Evolutionary conservation across 2,113 vertebrate genomes (phyloP).

Genomic region (Gallinago undulata): DNA sequence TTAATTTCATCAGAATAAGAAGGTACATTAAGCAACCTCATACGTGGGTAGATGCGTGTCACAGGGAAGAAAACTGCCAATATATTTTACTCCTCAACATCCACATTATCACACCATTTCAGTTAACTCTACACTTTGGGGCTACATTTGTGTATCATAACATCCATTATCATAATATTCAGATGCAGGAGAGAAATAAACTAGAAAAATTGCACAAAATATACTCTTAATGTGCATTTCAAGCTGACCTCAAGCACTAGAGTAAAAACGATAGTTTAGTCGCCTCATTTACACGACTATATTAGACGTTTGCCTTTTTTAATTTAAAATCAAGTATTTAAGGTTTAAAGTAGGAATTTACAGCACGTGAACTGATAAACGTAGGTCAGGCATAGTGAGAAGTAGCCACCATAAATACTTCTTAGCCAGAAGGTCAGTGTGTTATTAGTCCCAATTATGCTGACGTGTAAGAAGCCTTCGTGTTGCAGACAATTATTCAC

Average conservation of each 20-base stretch:
- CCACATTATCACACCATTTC: background rate
- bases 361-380: background rate
- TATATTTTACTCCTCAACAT: background rate
- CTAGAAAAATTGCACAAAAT: background rate
- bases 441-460: slow-evolving; percentile 72
- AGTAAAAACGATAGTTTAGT: background rate
- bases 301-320: background rate
- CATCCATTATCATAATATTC: background rate
- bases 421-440: slow-evolving; percentile 61
- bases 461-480: slow-evolving; percentile 47
- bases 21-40: background rate
- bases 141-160: background rate
- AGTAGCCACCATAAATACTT: slow-evolving; percentile 53
- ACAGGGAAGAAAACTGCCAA: background rate
- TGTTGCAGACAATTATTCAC: slow-evolving; percentile 68
- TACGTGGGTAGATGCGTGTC: background rate
- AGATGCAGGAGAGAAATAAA: background rate
- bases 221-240: background rate
- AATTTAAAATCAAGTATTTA: background rate
- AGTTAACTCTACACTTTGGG: background rate
- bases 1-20: background rate
- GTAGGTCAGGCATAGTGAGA: background rate
- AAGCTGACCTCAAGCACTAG: background rate
- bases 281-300: background rate
- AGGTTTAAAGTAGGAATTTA: background rate